Evolutionary conservation across 2,888 invertebrate genomes (phyloP).

Genomic region (Trachelus troglodyta): DNA sequence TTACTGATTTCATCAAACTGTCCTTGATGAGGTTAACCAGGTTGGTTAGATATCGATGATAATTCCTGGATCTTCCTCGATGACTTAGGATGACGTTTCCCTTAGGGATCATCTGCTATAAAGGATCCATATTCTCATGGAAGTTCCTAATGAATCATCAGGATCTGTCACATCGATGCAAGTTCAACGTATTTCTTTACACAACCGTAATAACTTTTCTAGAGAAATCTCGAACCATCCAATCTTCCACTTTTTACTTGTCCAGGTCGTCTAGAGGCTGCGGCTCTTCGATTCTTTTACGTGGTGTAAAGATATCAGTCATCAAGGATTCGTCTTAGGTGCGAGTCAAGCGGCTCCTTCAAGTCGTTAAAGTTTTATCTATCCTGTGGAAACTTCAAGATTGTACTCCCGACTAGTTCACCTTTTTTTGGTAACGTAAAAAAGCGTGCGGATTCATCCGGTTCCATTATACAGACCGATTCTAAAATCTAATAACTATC

Average conservation of each 20-base stretch:
- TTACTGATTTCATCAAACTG: constrained; percentile 50
- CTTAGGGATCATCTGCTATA: background rate
- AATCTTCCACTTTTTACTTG: background rate
- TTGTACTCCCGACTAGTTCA: background rate
- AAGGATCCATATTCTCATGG: background rate
- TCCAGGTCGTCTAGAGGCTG: background rate
- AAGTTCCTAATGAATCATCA: background rate
- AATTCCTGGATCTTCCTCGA: background rate
- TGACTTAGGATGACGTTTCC: background rate
- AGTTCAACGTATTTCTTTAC: background rate
- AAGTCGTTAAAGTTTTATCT: background rate
- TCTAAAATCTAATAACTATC: background rate
- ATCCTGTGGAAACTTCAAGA: background rate
- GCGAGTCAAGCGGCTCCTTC: background rate
- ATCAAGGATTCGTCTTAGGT: background rate
- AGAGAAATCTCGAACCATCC: background rate
- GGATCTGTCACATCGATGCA: background rate
- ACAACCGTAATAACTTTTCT: background rate
- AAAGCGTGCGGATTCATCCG: background rate
- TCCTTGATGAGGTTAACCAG: constrained; percentile 6
- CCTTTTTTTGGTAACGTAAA: background rate
- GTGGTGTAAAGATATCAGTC: background rate
- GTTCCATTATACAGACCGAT: background rate
- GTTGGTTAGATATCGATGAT: background rate
- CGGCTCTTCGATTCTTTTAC: background rate